Evolutionary conservation across 2,888 invertebrate genomes (phyloP).

Genomic region (Papilio gigon): DNA sequence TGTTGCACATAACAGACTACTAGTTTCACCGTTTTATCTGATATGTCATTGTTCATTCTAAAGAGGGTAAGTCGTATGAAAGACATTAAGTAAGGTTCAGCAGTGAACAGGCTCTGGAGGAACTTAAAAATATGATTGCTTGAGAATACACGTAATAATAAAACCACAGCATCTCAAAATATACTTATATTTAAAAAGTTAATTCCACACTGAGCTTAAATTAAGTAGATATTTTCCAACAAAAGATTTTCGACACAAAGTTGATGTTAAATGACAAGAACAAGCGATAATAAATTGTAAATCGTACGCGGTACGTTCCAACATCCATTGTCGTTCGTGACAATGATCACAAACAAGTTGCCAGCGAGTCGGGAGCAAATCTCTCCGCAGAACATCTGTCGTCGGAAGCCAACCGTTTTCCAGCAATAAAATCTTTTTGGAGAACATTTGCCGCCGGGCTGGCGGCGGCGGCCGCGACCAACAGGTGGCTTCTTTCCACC

Average conservation of each 20-base stretch:
- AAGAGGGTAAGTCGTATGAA: too few species aligned
- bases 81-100: background rate
- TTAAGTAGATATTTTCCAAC: constrained; percentile 44
- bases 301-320: constrained; percentile 55
- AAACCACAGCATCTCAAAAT: constrained; percentile 5
- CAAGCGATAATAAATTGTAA: constrained; percentile 51
- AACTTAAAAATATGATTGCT: constrained; percentile 57
- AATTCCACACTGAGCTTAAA: constrained; percentile 15
- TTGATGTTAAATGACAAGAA: constrained; percentile 49
- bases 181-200: background rate
- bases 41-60: too few species aligned
- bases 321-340: constrained; percentile 51
- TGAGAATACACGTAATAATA: constrained; percentile 65
- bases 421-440: constrained; percentile 74
- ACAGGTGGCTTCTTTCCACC: constrained; percentile 76
- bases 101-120: background rate
- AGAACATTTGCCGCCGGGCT: constrained; percentile 59
- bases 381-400: constrained; percentile 69
- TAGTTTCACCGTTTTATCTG: background rate
- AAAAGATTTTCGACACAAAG: constrained; percentile 51
- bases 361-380: constrained; percentile 61
- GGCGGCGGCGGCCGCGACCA: constrained; percentile 56
- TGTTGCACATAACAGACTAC: background rate
- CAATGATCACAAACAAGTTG: constrained; percentile 66
- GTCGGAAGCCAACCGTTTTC: constrained; percentile 63